These are phyloP conservation scores for Onychostoma macrolepis DNA, from an alignment of 2,113 vertebrate genomes.

Conservation along the genomic window DNA sequence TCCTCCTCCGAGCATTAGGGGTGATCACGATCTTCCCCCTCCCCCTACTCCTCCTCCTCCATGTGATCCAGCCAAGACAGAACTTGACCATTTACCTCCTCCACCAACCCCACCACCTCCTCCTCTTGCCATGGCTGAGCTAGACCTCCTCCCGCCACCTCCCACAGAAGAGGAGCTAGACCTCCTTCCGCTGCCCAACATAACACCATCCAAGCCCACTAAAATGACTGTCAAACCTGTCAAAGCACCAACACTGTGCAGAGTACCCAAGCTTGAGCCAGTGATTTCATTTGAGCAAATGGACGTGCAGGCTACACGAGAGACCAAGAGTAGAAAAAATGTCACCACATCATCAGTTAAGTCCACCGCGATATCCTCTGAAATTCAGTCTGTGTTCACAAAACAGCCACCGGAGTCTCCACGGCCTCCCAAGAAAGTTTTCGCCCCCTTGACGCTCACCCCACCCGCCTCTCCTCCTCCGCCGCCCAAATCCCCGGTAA, in stretches of 20 bases:
- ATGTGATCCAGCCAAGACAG: conserved; percentile 62
- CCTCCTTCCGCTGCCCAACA: conserved; percentile 62
- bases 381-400: conserved; percentile 56
- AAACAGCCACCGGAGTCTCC: conserved; percentile 64
- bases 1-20: conserved; percentile 56
- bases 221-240: conserved; percentile 73
- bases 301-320: conserved; percentile 51
- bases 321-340: conserved; percentile 46
- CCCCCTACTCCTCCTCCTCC: conserved; percentile 77
- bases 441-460: conserved; percentile 77
- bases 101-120: conserved; percentile 64
- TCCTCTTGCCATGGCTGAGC: conserved; percentile 64
- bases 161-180: conserved; percentile 76
- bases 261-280: conserved; percentile 77
- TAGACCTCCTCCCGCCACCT: conserved; percentile 73
- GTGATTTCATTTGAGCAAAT: conserved; percentile 62
- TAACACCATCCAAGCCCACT: conserved; percentile 68
- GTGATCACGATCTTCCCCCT: conserved; percentile 77
- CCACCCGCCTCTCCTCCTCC: conserved; percentile 75
- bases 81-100: conserved; percentile 69
- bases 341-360: conserved; percentile 36
- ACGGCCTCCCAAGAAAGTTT: conserved; percentile 65
- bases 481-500: conserved; percentile 75
- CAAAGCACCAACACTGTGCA: conserved; percentile 68
- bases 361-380: conserved; percentile 57